Evolutionary conservation across 1,140 invertebrate genomes (phyloP).

Genomic region (Solenopsis fugax): DNA sequence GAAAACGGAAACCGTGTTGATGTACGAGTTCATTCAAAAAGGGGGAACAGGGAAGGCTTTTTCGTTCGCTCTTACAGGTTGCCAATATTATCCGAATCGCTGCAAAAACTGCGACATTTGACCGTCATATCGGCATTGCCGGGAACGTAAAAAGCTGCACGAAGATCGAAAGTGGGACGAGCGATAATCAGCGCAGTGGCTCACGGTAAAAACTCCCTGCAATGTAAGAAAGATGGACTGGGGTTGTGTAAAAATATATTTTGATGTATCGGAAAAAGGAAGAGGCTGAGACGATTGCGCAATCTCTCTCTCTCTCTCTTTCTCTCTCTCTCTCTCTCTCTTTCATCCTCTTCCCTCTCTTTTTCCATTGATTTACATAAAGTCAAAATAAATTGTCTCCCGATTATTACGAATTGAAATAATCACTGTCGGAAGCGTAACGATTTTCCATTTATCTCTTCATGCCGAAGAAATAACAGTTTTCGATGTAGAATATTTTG

Average conservation of each 20-base stretch:
- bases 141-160: slow-evolving; percentile 35
- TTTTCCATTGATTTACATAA: not conserved
- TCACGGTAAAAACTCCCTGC: slow-evolving; percentile 3
- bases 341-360: not conserved
- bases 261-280: slow-evolving; percentile 43
- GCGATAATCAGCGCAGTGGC: slow-evolving; percentile 45
- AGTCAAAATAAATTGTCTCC: not conserved
- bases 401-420: slow-evolving; percentile 15
- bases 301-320: not conserved
- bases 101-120: slow-evolving; percentile 43
- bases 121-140: slow-evolving; percentile 44
- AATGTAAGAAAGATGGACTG: slow-evolving; percentile 5
- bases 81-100: slow-evolving; percentile 56
- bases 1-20: slow-evolving; percentile 33
- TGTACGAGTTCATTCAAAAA: slow-evolving; percentile 19
- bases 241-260: slow-evolving; percentile 6
- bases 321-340: not conserved
- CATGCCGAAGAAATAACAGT: not conserved
- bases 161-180: slow-evolving; percentile 55
- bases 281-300: not conserved
- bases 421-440: not conserved
- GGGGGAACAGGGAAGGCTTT: slow-evolving; percentile 3
- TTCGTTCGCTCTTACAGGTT: slow-evolving; percentile 57
- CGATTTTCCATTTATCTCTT: not conserved
- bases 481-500: not conserved